These are phyloP conservation scores for Palaemon carinicauda DNA, from an alignment of 1,140 invertebrate genomes.

Conservation along the genomic window DNA sequence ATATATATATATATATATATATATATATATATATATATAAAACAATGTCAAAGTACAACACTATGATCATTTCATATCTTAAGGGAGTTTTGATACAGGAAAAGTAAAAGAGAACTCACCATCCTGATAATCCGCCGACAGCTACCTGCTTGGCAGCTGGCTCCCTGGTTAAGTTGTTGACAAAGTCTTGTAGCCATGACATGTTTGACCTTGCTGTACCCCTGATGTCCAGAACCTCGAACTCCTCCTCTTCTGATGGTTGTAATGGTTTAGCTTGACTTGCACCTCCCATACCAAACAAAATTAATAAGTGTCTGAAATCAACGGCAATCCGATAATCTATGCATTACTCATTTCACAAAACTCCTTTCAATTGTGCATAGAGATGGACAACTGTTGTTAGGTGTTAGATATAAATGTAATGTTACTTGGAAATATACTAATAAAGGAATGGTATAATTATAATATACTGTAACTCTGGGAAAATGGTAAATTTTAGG, in stretches of 20 bases:
- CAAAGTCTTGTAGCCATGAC: slow-evolving; percentile 75
- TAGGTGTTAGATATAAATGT: background rate
- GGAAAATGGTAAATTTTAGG: no score
- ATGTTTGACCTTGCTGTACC: slow-evolving; percentile 74
- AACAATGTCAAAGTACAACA: no score
- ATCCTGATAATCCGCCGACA: slow-evolving; percentile 86
- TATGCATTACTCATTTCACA: no score
- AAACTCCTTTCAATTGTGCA: no score
- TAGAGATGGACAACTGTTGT: background rate
- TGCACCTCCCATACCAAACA: slow-evolving; percentile 30
- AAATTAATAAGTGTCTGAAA: background rate
- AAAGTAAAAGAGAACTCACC: slow-evolving; percentile 69
- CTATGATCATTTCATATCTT: no score
- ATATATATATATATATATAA: no score
- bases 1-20: no score
- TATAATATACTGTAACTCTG: no score
- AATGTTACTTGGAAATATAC: background rate
- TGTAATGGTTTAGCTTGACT: background rate
- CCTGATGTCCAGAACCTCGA: slow-evolving; percentile 66
- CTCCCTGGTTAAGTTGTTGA: slow-evolving; percentile 81
- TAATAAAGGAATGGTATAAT: background rate
- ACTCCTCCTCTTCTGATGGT: slow-evolving; percentile 61
- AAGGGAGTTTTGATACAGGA: no score
- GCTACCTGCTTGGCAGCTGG: slow-evolving; percentile 87
- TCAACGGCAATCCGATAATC: background rate